Conservation (phyloP, 2,797 vertebrate genomes). For the Karalla daura region DNA sequence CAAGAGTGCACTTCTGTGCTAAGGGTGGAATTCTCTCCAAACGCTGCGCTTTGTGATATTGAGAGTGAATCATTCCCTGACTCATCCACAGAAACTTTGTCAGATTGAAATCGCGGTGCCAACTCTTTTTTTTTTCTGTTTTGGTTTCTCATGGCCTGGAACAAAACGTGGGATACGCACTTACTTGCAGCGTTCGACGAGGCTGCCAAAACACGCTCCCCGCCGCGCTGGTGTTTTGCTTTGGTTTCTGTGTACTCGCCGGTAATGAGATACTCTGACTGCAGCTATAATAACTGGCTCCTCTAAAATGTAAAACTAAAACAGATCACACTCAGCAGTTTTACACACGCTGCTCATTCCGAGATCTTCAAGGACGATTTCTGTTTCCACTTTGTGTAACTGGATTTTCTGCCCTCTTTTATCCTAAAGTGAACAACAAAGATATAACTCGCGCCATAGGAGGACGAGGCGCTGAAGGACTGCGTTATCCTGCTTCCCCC, state of each 20-base stretch:
- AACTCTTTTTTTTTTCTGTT: constrained; percentile 64
- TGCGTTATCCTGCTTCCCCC: constrained; percentile 47
- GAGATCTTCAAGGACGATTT: not conserved
- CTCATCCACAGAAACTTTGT: constrained; percentile 72
- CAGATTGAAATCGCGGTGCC: constrained; percentile 69
- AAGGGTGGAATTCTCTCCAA: constrained; percentile 57
- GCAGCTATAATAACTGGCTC: constrained; percentile 21
- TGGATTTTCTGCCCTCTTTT: constrained; percentile 10
- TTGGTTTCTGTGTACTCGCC: constrained; percentile 21
- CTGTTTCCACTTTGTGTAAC: constrained; percentile 21
- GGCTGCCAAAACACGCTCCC: constrained; percentile 53
- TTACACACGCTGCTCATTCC: not conserved
- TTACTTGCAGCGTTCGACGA: constrained; percentile 51
- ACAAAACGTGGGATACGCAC: constrained; percentile 59
- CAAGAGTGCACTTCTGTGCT: constrained; percentile 47
- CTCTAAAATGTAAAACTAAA: constrained; percentile 33
- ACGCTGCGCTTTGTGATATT: constrained; percentile 62
- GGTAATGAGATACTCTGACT: constrained; percentile 54
- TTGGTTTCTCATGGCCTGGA: constrained; percentile 59
- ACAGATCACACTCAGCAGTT: constrained; percentile 20
- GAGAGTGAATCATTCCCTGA: constrained; percentile 71
- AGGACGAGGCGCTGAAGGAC: constrained; percentile 49
- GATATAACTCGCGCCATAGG: constrained; percentile 49
- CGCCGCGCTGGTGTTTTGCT: constrained; percentile 57
- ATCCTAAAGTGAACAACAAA: constrained; percentile 47